Conservation (phyloP, 1,140 invertebrate species). For the Drosophila lini region DNA sequence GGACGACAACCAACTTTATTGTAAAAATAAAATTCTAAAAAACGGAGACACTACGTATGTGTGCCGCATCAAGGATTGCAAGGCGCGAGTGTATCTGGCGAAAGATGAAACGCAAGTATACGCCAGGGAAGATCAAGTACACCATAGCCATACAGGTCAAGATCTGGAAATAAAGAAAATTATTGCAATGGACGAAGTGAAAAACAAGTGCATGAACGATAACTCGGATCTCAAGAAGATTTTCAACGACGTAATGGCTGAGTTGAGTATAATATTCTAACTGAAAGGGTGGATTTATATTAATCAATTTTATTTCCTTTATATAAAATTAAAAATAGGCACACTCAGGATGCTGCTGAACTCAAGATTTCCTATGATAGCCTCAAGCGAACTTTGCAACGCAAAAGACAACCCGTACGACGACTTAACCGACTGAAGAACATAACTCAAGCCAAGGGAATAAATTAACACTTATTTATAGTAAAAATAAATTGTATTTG, state of each 20-base stretch:
- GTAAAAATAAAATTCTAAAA: not conserved
- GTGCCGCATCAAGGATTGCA: not conserved
- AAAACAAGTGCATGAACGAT: not conserved
- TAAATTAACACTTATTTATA: not conserved
- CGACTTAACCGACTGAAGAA: not conserved
- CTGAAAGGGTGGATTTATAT: no score
- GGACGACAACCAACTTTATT: conserved; percentile 3
- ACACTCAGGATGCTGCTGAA: not conserved
- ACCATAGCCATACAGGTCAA: not conserved
- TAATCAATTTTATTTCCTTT: no score
- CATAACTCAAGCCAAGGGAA: not conserved
- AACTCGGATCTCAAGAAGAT: not conserved
- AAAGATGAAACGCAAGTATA: not conserved
- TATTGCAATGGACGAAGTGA: not conserved
- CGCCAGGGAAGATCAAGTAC: not conserved
- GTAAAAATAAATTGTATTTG: no score
- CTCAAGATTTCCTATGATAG: not conserved
- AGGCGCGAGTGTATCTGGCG: not conserved
- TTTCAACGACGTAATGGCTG: not conserved
- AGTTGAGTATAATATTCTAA: not conserved
- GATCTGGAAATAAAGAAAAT: not conserved
- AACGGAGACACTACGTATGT: not conserved
- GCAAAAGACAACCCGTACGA: not conserved
- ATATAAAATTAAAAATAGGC: not conserved
- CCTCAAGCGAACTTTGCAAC: not conserved